These are phyloP conservation scores for Marmota monax DNA, from an alignment of 2,113 vertebrate genomes.

Conservation along the genomic window DNA sequence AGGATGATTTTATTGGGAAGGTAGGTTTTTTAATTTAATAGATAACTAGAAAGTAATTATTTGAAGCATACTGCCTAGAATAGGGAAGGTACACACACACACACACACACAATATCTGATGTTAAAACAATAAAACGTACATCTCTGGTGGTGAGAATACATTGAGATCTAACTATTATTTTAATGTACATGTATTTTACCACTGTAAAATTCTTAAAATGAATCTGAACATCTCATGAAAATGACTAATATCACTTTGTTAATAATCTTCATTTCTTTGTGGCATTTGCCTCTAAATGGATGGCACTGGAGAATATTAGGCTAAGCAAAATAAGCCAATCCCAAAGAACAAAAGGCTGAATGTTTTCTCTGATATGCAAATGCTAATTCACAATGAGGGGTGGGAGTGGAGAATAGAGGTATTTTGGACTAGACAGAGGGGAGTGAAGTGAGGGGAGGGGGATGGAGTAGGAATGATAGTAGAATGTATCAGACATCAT, in stretches of 20 bases:
- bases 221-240: constrained; percentile 18
- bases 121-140: neutral
- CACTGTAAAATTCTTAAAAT: neutral
- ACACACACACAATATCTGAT: neutral
- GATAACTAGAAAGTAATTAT: neutral
- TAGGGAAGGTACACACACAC: neutral
- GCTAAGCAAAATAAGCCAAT: too few relatives aligned
- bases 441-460: too few relatives aligned
- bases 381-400: too few relatives aligned
- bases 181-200: neutral
- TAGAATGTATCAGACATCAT: too few relatives aligned
- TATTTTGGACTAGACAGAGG: too few relatives aligned
- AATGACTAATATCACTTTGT: neutral
- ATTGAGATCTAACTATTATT: neutral
- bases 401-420: too few relatives aligned
- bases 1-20: neutral
- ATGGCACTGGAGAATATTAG: too few relatives aligned
- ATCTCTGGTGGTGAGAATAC: neutral
- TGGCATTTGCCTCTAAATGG: too few relatives aligned
- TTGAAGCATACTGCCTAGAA: neutral
- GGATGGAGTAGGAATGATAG: too few relatives aligned
- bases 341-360: too few relatives aligned
- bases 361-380: too few relatives aligned
- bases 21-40: neutral
- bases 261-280: neutral